These are phyloP conservation scores for Gambusia holbrooki DNA, from an alignment of 2,113 vertebrate genomes.

Conservation along the genomic window DNA sequence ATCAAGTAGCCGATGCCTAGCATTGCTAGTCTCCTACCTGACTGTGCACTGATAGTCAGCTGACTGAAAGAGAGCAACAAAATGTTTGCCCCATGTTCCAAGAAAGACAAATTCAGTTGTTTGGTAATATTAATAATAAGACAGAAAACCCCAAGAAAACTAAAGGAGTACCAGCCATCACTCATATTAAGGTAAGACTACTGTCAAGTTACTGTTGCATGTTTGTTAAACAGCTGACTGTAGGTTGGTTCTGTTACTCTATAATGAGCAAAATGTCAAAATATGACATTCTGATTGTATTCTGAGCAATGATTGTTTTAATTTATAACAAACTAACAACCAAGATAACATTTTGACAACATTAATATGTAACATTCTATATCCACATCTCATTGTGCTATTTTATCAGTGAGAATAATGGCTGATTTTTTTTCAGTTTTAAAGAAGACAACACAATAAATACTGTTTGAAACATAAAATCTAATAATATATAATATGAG, in stretches of 20 bases:
- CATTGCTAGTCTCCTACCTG: too few species aligned
- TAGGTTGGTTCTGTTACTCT: background rate
- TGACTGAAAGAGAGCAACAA: background rate
- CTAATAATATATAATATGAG: conserved; percentile 6
- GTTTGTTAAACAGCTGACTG: too few species aligned
- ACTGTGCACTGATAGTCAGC: background rate
- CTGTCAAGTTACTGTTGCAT: too few species aligned
- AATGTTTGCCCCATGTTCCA: too few species aligned
- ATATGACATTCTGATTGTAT: background rate
- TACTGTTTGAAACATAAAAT: background rate
- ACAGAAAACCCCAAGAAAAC: background rate
- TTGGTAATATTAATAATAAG: background rate
- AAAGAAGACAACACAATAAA: background rate
- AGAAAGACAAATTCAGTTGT: background rate
- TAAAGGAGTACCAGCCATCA: background rate
- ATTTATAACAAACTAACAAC: background rate
- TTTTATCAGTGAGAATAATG: too few species aligned
- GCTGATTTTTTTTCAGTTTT: background rate
- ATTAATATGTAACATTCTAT: background rate
- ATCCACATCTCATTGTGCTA: background rate
- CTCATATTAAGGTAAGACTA: too few species aligned
- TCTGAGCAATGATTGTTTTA: background rate
- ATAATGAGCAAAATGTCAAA: background rate
- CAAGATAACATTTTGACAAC: background rate
- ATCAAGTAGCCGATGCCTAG: background rate